Evolutionary conservation across 64 coral and sea anemone species (phyloP).

Genomic region (Pocillopora damicornis): DNA sequence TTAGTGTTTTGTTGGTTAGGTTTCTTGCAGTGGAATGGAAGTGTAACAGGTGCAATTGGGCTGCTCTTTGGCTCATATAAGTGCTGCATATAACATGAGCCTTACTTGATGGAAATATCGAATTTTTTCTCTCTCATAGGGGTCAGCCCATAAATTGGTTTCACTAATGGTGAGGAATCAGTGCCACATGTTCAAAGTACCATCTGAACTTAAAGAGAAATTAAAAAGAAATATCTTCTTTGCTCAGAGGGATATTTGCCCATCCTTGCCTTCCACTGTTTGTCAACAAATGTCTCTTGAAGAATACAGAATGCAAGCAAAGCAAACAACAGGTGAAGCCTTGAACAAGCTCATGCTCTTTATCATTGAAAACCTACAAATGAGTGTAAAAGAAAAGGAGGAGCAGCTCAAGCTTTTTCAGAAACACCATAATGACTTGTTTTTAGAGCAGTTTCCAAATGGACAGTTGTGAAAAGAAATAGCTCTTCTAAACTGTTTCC

Average conservation of each 20-base stretch:
- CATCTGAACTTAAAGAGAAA: conserved; percentile 11
- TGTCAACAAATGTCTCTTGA: conserved; percentile 4
- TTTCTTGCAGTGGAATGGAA: too few species aligned
- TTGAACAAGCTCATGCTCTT: conserved; percentile 25
- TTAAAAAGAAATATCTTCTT: conserved; percentile 23
- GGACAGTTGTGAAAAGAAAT: conserved; percentile 21
- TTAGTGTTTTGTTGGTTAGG: too few species aligned
- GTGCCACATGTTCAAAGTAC: conserved; percentile 16
- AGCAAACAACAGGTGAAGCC: conserved; percentile 19
- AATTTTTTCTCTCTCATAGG: background rate
- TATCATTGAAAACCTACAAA: conserved; percentile 28
- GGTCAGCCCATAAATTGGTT: conserved; percentile 8
- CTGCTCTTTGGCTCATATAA: too few species aligned
- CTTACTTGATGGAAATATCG: background rate
- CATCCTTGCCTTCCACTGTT: background rate
- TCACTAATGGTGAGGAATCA: conserved; percentile 36
- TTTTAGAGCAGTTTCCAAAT: conserved; percentile 43
- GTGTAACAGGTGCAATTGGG: too few species aligned
- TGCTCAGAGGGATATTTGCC: background rate
- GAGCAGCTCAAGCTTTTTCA: conserved; percentile 24
- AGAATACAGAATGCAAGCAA: conserved; percentile 28
- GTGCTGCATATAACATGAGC: conserved; percentile 32
- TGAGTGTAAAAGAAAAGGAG: conserved; percentile 47
- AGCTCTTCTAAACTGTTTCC: too few species aligned
- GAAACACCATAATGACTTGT: conserved; percentile 24